These are phyloP conservation scores for Pseudococcus longispinus DNA, from an alignment of 2,888 invertebrate genomes.

Conservation along the genomic window DNA sequence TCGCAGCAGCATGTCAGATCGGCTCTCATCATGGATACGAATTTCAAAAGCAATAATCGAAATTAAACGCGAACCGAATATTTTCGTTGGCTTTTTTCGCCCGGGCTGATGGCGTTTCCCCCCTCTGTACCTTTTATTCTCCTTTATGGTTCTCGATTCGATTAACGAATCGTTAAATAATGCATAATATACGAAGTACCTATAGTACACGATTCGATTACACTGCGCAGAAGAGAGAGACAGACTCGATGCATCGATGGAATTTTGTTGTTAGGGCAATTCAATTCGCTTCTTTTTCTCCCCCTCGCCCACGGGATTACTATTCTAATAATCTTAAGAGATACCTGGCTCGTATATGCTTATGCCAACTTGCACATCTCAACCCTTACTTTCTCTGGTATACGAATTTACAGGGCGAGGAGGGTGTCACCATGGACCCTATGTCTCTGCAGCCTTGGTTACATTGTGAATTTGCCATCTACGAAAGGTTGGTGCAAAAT, in stretches of 20 bases:
- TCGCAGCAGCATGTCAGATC: not conserved
- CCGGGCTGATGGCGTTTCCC: not conserved
- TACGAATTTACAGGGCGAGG: not conserved
- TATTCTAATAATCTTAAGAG: constrained; percentile 29
- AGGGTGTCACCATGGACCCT: not conserved
- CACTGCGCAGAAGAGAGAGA: not conserved
- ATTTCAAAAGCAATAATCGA: constrained; percentile 13
- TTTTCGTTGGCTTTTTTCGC: not conserved
- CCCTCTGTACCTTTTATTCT: not conserved
- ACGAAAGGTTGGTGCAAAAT: not conserved
- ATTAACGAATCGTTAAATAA: not conserved
- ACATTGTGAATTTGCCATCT: not conserved
- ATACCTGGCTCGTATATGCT: not conserved
- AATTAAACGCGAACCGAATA: constrained; percentile 8
- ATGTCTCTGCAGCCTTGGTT: not conserved
- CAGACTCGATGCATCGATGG: not conserved
- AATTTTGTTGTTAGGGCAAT: not conserved
- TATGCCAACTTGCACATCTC: not conserved
- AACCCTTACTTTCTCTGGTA: not conserved
- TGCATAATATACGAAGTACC: not conserved
- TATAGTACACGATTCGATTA: not conserved
- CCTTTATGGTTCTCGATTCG: not conserved
- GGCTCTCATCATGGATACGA: not conserved
- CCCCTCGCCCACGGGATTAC: not conserved
- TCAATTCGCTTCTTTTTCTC: not conserved